These are phyloP conservation scores for Pantelozetes paolii DNA, from an alignment of 2,888 invertebrate genomes.

Conservation along the genomic window DNA sequence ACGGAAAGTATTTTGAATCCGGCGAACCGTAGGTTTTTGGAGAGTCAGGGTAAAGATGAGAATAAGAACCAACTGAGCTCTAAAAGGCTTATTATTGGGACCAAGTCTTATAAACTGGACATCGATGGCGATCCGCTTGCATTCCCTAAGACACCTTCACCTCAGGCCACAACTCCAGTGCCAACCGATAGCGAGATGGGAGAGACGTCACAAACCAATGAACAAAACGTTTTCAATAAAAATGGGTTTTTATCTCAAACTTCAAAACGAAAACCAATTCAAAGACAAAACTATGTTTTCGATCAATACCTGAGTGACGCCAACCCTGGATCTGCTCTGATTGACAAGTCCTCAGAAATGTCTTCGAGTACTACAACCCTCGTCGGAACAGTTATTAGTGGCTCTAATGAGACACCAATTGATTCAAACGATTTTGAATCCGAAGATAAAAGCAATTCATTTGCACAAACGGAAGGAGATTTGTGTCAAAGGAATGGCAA, in stretches of 20 bases:
- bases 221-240: neutral
- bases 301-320: neutral
- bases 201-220: neutral
- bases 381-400: slow-evolving; percentile 8
- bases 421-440: neutral
- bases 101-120: slow-evolving; percentile 35
- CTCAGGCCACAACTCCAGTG: neutral
- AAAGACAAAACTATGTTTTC: slow-evolving; percentile 13
- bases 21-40: slow-evolving; percentile 53
- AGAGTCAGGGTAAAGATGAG: slow-evolving; percentile 50
- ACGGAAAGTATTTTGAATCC: slow-evolving; percentile 52
- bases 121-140: slow-evolving; percentile 23
- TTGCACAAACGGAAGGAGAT: neutral
- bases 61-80: slow-evolving; percentile 12
- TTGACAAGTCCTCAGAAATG: slow-evolving; percentile 7
- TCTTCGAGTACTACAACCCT: slow-evolving; percentile 24
- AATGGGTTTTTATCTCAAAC: slow-evolving; percentile 10
- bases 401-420: neutral
- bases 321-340: neutral
- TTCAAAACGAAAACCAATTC: slow-evolving; percentile 9
- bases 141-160: slow-evolving; percentile 32
- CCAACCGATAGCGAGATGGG: neutral
- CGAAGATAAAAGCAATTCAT: neutral
- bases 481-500: neutral
- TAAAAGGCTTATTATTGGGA: slow-evolving; percentile 35